Evolutionary conservation across 2,797 vertebrate genomes (phyloP), one percentile per base, ranked within the genome.

Genomic region (Enteromius paludinosus): DNA sequence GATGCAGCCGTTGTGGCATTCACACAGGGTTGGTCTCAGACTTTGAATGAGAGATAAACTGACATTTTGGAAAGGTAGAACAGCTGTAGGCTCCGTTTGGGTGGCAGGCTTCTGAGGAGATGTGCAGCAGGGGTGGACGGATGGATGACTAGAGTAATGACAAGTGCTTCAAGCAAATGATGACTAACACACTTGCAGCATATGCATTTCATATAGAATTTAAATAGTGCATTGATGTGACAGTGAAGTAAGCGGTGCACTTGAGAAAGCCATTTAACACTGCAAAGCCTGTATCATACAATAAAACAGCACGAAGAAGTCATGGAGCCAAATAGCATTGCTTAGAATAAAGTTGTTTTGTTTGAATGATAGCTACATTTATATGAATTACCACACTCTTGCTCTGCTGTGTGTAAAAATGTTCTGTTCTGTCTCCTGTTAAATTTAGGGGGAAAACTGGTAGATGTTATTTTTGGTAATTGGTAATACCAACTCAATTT

Each of bases 161-260:
- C 86, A 83, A 83, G 87, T 3, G 74, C 18, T 89, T 87, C 90
- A 87, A 90, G 82, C 18, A n/a, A 79, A 87, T 87, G 78, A 90
- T 92, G 90, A 91, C 87, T 89, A 88, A 89, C 84, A 74, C 82
- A 88, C 81, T 80, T 79, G 84, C 56, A 71, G 59, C 70, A 49
- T 77, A 82, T 86, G 88, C 79, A 79, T 86, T n/a, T 70, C 78
- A 82, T 75, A 86, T 78, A 62, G 87, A 86, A 87, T 73, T 6
- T 47, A 77, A 83, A 15, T 41, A 79, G 64, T 83, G 86, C 86
- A 41, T 6, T 79, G 77, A 88, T 83, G 38, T 81, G 87, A 79
- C 79, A 52, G 78, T 78, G 62, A 82, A 79, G 38, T 71, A 79
- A 74, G 62, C 49, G 41, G 77, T 66, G 25, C 62, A 28, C 68